phyloP scores from a whole-genome alignment of 1,140 invertebrate genomes.

The Lerema accius region DNA sequence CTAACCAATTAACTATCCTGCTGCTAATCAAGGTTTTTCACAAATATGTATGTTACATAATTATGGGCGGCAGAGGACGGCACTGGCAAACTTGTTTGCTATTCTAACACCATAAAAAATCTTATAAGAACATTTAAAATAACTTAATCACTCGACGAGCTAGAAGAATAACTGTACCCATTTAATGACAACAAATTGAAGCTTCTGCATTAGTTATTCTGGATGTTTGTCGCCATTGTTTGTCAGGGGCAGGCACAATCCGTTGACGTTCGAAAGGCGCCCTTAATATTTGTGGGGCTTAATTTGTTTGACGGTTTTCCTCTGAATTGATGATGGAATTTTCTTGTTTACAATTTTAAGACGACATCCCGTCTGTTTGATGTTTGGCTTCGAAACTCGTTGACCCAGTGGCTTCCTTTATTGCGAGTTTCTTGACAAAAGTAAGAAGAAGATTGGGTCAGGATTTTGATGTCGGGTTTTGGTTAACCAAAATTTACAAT shows the following conservation, averaged over 20 bases:
- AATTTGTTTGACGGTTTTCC: constrained; percentile 48
- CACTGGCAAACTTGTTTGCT: no score
- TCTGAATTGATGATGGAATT: constrained; percentile 48
- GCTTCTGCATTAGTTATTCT: constrained; percentile 48
- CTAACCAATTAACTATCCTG: no score
- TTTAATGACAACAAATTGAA: constrained; percentile 56
- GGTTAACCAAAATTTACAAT: neutral
- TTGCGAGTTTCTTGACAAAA: constrained; percentile 13
- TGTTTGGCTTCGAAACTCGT: constrained; percentile 13
- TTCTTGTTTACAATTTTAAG: constrained; percentile 42
- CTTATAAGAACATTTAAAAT: no score
- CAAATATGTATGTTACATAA: no score
- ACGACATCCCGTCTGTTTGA: constrained; percentile 19
- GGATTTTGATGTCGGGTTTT: constrained; percentile 2
- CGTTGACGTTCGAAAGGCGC: constrained; percentile 52
- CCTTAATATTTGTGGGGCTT: constrained; percentile 54
- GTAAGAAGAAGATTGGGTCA: constrained; percentile 6
- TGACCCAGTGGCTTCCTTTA: constrained; percentile 19
- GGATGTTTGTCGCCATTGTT: constrained; percentile 44
- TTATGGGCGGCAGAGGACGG: no score
- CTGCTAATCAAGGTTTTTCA: no score
- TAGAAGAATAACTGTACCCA: constrained; percentile 39
- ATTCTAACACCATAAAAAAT: no score
- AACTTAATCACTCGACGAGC: no score
- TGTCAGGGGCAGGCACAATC: constrained; percentile 26